These are phyloP conservation scores for Tor tambroides DNA, from an alignment of 2,113 vertebrate genomes.

Conservation along the genomic window DNA sequence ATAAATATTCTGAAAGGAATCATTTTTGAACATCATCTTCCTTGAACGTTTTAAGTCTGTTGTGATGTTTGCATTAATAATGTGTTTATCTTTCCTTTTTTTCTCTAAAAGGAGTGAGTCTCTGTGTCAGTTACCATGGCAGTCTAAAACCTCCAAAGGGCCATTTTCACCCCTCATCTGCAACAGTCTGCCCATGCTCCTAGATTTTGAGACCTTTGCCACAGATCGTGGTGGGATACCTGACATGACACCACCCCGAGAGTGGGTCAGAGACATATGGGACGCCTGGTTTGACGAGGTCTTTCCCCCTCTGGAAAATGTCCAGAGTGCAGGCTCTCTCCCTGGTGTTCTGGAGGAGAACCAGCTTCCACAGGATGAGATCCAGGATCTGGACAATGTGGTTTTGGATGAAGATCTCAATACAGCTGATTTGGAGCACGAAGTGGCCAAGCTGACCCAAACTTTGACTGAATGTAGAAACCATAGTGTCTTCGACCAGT, in stretches of 20 bases:
- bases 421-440: conserved; percentile 63
- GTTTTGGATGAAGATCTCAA: conserved; percentile 54
- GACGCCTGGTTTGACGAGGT: conserved; percentile 65
- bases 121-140: conserved; percentile 18
- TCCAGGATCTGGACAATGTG: conserved; percentile 63
- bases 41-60: background rate
- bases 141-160: background rate
- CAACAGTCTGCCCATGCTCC: conserved; percentile 64
- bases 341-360: background rate
- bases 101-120: conserved; percentile 48
- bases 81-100: background rate
- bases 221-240: conserved; percentile 59
- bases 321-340: background rate
- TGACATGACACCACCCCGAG: conserved; percentile 33
- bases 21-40: background rate
- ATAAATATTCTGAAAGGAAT: background rate
- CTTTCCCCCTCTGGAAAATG: conserved; percentile 48
- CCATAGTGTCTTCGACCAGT: conserved; percentile 70
- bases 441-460: conserved; percentile 67
- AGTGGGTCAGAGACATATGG: conserved; percentile 67
- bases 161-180: conserved; percentile 29
- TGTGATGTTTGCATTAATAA: background rate
- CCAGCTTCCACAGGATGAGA: conserved; percentile 27
- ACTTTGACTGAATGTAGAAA: conserved; percentile 63
- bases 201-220: conserved; percentile 72